Base-by-base conservation (phyloP, 2,797 vertebrate genomes). In the Schizopygopsis malacanthus region DNA sequence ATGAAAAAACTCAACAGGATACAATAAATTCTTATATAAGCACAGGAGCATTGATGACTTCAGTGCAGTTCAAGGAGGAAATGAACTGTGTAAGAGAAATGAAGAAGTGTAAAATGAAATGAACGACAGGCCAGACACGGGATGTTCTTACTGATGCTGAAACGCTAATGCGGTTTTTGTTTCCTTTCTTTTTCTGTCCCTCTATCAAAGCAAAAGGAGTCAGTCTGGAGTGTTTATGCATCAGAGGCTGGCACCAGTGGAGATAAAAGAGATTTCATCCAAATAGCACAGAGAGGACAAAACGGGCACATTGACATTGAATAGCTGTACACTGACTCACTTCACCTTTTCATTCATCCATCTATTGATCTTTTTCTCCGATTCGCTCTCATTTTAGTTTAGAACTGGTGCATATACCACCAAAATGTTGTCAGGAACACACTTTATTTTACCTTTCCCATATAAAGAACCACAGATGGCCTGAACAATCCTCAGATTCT, bases 281-380 rank as follows among this genome's bases (percentile, higher is more conserved):
- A 85, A 79, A 86, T 7, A 86, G 33, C 81, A 79, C 84, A 90
- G 82, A 59, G 54, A 93, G 89, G 93, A 94, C 92, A 81, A 87
- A 90, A 86, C 90, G 91, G 80, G 73, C 70, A 71, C 59, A 83
- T 41, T 69, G 86, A 87, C 63, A 65, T 22, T 47, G 63, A 54
- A 10, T 80, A 79, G 79, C 73, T 75, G 25, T n/a, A 67, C 37
- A 65, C 82, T 52, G 71, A 83, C 45, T 83, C 72, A 52, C 43
- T 33, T 83, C 72, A 52, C 20, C 15, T 67, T 39, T 83, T 83
- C 79, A 50, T 80, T 86, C 72, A 81, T 71, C 47, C 65, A 72
- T 20, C 25, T 83, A 54, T 75, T 83, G 39, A 45, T 59, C 41
- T 33, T 65, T 85, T 84, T 22, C 45, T 86, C 41, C 20, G 54